Conservation (phyloP, 2,797 vertebrate species). For the Pristis pectinata region DNA sequence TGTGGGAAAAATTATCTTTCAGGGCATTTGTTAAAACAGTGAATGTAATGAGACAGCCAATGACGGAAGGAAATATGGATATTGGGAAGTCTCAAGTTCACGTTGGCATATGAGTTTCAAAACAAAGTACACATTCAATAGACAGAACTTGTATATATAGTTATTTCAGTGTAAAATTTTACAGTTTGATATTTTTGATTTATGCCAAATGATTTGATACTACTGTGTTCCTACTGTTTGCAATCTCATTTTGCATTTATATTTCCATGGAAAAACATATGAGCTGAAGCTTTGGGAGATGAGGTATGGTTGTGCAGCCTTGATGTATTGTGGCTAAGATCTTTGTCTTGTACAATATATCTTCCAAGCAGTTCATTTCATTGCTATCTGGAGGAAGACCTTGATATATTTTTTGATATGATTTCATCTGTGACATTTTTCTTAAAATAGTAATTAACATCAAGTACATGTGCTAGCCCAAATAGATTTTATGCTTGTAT, state of each 20-base stretch:
- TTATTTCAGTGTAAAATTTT: neutral
- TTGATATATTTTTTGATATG: neutral
- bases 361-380: neutral
- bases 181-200: neutral
- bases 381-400: neutral
- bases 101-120: neutral
- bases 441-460: neutral
- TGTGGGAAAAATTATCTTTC: neutral
- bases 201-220: neutral
- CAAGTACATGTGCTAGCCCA: too few relatives aligned
- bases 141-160: neutral
- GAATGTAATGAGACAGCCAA: neutral
- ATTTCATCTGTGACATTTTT: neutral
- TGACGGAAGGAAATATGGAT: neutral
- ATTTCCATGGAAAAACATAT: neutral
- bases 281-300: neutral
- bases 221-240: neutral
- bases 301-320: neutral
- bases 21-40: neutral
- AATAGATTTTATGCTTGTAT: neutral
- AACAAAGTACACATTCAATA: neutral
- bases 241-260: neutral
- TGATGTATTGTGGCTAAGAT: neutral
- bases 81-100: neutral
- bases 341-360: neutral